A percentile compares a stretch with the other conserved stretches of the same genome.
phyloP scores from a whole-genome alignment of 1,140 invertebrate genomes.

The Tenebrio molitor region DNA sequence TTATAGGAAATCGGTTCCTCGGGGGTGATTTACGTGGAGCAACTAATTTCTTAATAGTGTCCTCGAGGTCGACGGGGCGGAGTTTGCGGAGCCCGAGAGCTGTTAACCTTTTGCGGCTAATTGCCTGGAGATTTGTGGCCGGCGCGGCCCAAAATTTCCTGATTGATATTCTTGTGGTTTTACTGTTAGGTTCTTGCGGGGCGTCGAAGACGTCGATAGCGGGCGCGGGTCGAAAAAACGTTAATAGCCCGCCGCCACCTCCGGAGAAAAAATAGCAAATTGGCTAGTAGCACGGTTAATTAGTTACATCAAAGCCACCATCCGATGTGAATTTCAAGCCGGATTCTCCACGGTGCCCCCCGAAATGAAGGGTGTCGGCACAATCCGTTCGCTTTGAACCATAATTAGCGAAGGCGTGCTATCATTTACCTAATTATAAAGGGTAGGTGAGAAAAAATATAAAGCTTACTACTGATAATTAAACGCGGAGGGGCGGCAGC shows the following conservation, averaged over 20 bases:
- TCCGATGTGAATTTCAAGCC: constrained; percentile 38
- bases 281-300: constrained; percentile 42
- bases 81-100: neutral
- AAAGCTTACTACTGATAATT: constrained; percentile 29
- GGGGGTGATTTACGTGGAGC: constrained; percentile 19
- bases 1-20: constrained; percentile 20
- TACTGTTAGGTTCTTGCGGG: no score
- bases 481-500: neutral
- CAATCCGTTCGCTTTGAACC: constrained; percentile 48
- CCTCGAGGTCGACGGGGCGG: neutral
- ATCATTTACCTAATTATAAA: constrained; percentile 60
- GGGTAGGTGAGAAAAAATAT: constrained; percentile 53
- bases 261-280: constrained; percentile 27
- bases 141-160: neutral
- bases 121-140: constrained; percentile 18
- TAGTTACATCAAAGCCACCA: constrained; percentile 25
- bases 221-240: constrained; percentile 3
- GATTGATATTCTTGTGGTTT: neutral
- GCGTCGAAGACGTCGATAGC: no score
- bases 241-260: constrained; percentile 16
- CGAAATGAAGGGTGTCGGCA: constrained; percentile 41
- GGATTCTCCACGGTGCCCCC: constrained; percentile 36
- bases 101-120: neutral
- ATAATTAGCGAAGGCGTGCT: constrained; percentile 59
- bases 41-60: constrained; percentile 22